A percentile compares a stretch with the other conserved stretches of the same genome.
Conservation (phyloP, 1,140 invertebrate genomes). For the Philopotamus ludificatus region DNA sequence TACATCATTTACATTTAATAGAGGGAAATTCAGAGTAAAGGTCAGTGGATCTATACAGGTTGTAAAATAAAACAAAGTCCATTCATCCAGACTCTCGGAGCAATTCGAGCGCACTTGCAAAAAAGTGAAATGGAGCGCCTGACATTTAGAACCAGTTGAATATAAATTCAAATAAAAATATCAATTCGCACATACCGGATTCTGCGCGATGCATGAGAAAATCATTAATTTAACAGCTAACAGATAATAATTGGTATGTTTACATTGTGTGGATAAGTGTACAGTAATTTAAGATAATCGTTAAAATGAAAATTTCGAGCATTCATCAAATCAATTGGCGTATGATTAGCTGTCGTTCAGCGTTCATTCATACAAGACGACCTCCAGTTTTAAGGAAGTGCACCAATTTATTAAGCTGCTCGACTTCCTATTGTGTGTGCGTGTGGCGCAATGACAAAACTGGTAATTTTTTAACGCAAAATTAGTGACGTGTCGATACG, state of each 20-base stretch:
- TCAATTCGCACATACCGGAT: no score
- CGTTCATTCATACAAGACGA: neutral
- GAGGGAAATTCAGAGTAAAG: no score
- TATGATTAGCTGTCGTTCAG: neutral
- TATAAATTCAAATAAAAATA: no score
- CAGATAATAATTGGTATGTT: neutral
- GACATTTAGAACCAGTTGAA: no score
- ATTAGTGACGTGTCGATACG: slow-evolving; percentile 3
- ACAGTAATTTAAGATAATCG: neutral
- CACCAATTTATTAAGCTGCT: neutral
- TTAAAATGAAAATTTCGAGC: neutral
- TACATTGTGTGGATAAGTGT: neutral
- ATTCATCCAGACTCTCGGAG: no score
- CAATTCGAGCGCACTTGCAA: no score
- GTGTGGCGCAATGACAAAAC: slow-evolving; percentile 4
- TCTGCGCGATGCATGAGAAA: no score
- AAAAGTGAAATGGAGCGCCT: no score
- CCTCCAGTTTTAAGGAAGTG: neutral
- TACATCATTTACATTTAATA: no score
- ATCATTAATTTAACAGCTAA: neutral
- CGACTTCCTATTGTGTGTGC: neutral
- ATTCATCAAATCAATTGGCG: neutral
- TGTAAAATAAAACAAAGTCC: no score
- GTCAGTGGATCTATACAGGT: no score
- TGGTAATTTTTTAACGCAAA: slow-evolving; percentile 11